Conservation (phyloP, 2,797 vertebrate species). For the Halcyon leucocephala region DNA sequence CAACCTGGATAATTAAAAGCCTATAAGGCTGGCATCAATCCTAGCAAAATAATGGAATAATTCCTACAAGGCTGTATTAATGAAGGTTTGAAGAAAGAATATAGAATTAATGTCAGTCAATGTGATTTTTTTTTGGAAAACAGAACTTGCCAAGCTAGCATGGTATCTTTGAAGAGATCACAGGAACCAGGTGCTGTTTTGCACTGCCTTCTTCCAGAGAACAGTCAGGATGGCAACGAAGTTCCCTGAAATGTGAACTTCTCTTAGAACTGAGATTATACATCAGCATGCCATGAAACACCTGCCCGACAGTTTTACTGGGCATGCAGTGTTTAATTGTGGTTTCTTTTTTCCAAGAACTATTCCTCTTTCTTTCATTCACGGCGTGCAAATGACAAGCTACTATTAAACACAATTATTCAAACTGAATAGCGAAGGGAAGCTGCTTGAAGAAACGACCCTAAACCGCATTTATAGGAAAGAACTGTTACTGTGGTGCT, state of each 20-base stretch:
- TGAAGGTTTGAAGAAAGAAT: neutral
- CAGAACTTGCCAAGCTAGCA: neutral
- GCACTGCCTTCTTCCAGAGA: neutral
- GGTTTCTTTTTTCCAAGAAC: constrained; percentile 38
- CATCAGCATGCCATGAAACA: neutral
- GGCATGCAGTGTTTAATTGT: constrained; percentile 38
- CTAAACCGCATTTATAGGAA: neutral
- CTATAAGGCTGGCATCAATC: neutral
- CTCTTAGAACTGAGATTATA: neutral
- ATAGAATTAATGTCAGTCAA: constrained; percentile 12
- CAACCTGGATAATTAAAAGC: constrained; percentile 20
- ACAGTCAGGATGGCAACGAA: neutral
- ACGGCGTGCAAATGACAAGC: neutral
- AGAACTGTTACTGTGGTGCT: neutral
- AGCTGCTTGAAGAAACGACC: neutral
- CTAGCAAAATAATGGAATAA: neutral
- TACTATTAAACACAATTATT: constrained; percentile 50
- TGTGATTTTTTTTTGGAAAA: neutral
- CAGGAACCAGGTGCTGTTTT: neutral
- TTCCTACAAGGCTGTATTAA: neutral
- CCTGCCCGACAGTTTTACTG: constrained; percentile 32
- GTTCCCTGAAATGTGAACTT: neutral
- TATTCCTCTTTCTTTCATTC: neutral
- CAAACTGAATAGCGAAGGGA: neutral
- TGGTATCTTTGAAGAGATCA: neutral